phyloP scores from a whole-genome alignment of 2,113 vertebrate species.

The Thamnaconus septentrionalis region DNA sequence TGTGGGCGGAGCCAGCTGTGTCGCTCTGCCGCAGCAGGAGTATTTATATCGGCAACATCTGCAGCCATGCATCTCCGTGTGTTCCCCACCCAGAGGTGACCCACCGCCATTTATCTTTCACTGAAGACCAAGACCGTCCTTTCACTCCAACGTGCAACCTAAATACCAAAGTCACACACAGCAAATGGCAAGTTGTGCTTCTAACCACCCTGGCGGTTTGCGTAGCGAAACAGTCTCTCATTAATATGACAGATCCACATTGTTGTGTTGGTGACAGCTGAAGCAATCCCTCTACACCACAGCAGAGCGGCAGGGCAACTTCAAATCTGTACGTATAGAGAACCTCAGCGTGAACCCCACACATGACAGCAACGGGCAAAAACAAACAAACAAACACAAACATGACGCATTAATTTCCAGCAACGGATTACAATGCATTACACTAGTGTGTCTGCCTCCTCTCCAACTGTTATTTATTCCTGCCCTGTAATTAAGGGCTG shows the following conservation, averaged over 20 bases:
- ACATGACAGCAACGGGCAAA: constrained; percentile 41
- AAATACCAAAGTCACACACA: not conserved
- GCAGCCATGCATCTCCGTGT: constrained; percentile 5
- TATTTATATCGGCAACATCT: constrained; percentile 6
- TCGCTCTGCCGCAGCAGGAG: constrained; percentile 10
- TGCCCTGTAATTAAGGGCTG: constrained; percentile 69
- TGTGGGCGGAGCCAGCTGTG: constrained; percentile 5
- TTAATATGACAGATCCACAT: not conserved
- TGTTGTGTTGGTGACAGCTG: not conserved
- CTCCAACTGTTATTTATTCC: constrained; percentile 68
- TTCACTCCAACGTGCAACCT: constrained; percentile 7
- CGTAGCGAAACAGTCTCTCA: too few species aligned
- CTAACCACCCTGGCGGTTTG: too few species aligned
- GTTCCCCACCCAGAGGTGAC: constrained; percentile 12
- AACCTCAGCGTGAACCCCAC: constrained; percentile 36
- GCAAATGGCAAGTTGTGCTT: too few species aligned
- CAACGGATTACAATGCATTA: constrained; percentile 64
- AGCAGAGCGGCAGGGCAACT: not conserved
- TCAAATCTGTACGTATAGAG: constrained; percentile 25
- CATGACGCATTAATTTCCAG: constrained; percentile 57
- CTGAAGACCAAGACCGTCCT: not conserved
- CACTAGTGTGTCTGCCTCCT: constrained; percentile 44
- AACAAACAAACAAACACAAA: constrained; percentile 9
- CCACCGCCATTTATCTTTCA: not conserved
- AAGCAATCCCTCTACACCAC: not conserved